Percentiles rank a stretch among this genome's conserved stretches.
These are phyloP conservation scores for Micromussa lordhowensis DNA, from an alignment of 92 coral and sea anemone genomes.

Conservation along the genomic window DNA sequence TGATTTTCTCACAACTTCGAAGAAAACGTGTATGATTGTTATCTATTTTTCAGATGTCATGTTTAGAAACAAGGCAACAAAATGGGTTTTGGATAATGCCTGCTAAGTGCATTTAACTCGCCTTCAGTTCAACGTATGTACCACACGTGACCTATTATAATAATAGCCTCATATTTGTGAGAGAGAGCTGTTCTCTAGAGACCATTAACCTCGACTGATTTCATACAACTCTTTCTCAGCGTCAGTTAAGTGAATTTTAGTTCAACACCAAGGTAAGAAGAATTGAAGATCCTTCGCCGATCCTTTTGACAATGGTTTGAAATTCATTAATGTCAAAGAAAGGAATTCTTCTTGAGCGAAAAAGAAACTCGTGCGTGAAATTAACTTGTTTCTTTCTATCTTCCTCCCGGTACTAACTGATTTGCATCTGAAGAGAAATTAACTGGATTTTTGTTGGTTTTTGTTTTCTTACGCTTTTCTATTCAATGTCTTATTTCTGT, in stretches of 20 bases:
- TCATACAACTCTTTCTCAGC: neutral
- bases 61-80: neutral
- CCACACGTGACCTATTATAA: neutral
- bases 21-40: neutral
- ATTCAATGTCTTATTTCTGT: no score
- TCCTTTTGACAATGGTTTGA: no score
- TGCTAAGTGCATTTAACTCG: neutral
- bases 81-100: neutral
- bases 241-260: neutral
- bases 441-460: no score
- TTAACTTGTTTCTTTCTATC: no score
- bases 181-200: conserved; percentile 24
- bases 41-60: neutral
- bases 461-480: no score
- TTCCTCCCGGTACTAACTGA: no score
- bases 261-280: neutral
- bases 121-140: neutral
- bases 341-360: no score
- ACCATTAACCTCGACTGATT: neutral
- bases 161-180: conserved; percentile 8
- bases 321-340: no score
- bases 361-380: no score
- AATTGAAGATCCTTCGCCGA: no score
- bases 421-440: no score
- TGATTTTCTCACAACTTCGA: neutral